Base-by-base conservation (phyloP, 2,888 invertebrate genomes). In the Eulithis prunata region DNA sequence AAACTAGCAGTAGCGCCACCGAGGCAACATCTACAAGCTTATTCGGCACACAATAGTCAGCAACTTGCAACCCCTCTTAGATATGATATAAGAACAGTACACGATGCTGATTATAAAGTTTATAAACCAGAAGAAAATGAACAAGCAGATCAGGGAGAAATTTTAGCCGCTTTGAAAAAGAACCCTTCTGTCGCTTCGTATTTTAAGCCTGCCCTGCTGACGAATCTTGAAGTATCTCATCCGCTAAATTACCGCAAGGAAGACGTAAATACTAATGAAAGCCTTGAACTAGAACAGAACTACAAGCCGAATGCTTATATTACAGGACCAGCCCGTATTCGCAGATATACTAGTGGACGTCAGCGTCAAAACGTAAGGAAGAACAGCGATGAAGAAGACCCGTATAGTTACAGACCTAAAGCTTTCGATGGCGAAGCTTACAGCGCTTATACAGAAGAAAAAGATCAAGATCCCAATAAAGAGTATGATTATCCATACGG, bases 371-470 rank as follows among this genome's bases (percentile, higher is more conserved):
- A 86, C 68, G 73, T 85, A 70, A 90, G 84, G 76, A 87, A 86
- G 75, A 82, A 75, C 72, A 83, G 82, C 71, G 83, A 86, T 54
- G 91, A 86, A 63, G 88, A 93, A 36, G 90, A 91, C 75, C 94
- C 94, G 38, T 95, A 95, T 76, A 89, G 93, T 75, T 93, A 93
- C 74, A 90, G 89, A 78, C 94, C 94, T 0, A 91, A 94, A 75
- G 93, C 93, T 66, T 94, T 94, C 67, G 93, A 93, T 66, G 84
- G 88, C 64, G 82, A 85, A 36, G 79, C 84, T 36, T 93, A 94
- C 72, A 91, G 92, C 67, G 89, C 90, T 10, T 92, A 93, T 65
- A 92, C 88, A 75, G 83, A 88, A 78, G 83, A 86, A 58, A 90
- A 91, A 71, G 84, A 87, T 46, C 82, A 91, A 71, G 84, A 87